Conservation (phyloP, 1,140 invertebrate species). For the Augochlora pura region DNA sequence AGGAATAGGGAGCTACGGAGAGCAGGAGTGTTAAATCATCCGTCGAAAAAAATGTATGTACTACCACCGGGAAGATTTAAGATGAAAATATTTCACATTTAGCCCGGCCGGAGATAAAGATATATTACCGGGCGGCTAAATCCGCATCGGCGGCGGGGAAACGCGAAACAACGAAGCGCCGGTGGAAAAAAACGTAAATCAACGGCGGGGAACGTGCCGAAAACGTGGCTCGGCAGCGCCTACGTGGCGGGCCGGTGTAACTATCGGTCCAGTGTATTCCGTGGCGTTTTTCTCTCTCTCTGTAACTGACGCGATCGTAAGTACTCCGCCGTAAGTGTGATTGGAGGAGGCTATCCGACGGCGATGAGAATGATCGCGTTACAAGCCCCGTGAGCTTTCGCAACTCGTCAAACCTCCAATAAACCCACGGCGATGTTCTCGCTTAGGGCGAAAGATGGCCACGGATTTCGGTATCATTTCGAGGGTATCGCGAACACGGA, state of each 20-base stretch:
- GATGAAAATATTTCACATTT: slow-evolving; percentile 26
- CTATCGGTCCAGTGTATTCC: too few relatives aligned
- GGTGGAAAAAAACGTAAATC: slow-evolving; percentile 22
- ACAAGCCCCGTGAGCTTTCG: too few relatives aligned
- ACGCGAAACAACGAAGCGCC: neutral
- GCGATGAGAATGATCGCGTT: too few relatives aligned
- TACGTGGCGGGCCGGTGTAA: too few relatives aligned
- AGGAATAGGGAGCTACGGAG: neutral
- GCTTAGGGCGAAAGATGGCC: neutral
- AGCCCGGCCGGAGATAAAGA: slow-evolving; percentile 23
- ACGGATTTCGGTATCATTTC: neutral
- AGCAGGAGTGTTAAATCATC: slow-evolving; percentile 22
- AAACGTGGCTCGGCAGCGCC: too few relatives aligned
- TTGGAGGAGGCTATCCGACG: too few relatives aligned
- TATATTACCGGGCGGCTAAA: slow-evolving; percentile 6
- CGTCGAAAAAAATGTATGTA: neutral
- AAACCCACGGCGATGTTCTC: neutral
- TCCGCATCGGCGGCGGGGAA: neutral
- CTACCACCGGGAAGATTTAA: slow-evolving; percentile 18
- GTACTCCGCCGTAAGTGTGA: too few relatives aligned
- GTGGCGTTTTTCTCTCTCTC: too few relatives aligned
- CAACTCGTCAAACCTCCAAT: slow-evolving; percentile 9
- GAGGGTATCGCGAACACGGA: neutral
- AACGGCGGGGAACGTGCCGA: neutral
- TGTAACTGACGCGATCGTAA: too few relatives aligned